Evolutionary conservation across 2,888 invertebrate genomes (phyloP).

Genomic region (Thecophora atra): DNA sequence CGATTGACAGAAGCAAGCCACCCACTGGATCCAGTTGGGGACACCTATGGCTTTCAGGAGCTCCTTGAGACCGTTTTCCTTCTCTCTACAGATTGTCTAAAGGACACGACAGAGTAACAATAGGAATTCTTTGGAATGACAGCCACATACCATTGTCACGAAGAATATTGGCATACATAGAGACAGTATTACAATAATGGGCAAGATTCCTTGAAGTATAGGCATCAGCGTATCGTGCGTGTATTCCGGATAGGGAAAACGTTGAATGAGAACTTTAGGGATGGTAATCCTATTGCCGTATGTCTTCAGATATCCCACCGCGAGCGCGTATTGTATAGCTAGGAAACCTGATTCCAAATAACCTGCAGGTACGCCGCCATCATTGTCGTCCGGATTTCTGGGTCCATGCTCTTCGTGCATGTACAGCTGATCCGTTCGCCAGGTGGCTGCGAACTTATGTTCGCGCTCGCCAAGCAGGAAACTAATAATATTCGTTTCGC

Average conservation of each 20-base stretch:
- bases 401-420: neutral
- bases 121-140: neutral
- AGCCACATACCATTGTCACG: slow-evolving; percentile 70
- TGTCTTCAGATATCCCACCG: slow-evolving; percentile 58
- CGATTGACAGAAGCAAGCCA: slow-evolving; percentile 67
- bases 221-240: slow-evolving; percentile 72
- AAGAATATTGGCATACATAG: slow-evolving; percentile 82
- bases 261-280: slow-evolving; percentile 54
- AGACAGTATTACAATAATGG: slow-evolving; percentile 79
- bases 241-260: slow-evolving; percentile 77
- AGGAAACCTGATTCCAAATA: slow-evolving; percentile 72
- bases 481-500: neutral
- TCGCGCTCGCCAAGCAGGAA: neutral
- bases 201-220: slow-evolving; percentile 74
- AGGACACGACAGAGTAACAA: neutral
- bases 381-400: slow-evolving; percentile 38
- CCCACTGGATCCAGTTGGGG: slow-evolving; percentile 32
- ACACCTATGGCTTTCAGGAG: slow-evolving; percentile 20
- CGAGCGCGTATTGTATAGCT: slow-evolving; percentile 70
- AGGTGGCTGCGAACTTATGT: neutral
- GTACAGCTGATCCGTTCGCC: neutral
- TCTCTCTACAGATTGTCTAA: slow-evolving; percentile 14
- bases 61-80: slow-evolving; percentile 15
- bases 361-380: slow-evolving; percentile 71
- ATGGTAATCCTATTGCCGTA: slow-evolving; percentile 46